phyloP scores from a whole-genome alignment of 2,113 vertebrate genomes.

The Fregata magnificens region DNA sequence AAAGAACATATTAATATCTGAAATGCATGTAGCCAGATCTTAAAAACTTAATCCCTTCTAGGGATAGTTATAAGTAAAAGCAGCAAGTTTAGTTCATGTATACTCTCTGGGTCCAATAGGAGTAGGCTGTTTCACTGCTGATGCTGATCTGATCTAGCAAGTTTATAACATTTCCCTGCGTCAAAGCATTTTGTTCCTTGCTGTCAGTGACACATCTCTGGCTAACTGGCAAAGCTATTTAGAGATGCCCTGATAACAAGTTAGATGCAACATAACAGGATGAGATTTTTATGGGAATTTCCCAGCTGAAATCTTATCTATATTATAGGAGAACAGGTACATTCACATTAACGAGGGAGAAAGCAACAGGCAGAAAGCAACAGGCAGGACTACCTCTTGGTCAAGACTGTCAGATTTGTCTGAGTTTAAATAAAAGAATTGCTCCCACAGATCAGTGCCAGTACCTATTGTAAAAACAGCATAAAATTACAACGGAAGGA shows the following conservation, averaged over 20 bases:
- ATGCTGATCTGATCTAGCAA: not conserved
- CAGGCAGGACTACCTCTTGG: not conserved
- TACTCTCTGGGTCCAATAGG: not conserved
- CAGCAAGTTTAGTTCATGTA: not conserved
- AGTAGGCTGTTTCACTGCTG: not conserved
- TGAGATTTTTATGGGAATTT: not conserved
- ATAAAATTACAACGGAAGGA: not conserved
- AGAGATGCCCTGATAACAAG: not conserved
- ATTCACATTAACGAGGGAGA: not conserved
- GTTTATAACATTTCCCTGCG: not conserved
- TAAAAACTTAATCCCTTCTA: constrained; percentile 7
- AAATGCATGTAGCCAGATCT: not conserved
- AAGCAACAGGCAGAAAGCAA: not conserved
- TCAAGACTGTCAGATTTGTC: not conserved
- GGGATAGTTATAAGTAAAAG: not conserved
- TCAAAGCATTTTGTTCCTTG: not conserved
- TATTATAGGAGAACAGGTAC: not conserved
- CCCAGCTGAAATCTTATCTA: not conserved
- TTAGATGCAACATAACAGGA: not conserved
- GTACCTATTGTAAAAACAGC: not conserved
- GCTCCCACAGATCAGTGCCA: not conserved
- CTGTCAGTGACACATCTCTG: not conserved
- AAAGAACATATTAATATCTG: not conserved
- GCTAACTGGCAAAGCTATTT: not conserved
- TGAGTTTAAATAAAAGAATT: not conserved